These are phyloP conservation scores for Poecilia picta DNA, from an alignment of 2,797 vertebrate species.

Conservation along the genomic window DNA sequence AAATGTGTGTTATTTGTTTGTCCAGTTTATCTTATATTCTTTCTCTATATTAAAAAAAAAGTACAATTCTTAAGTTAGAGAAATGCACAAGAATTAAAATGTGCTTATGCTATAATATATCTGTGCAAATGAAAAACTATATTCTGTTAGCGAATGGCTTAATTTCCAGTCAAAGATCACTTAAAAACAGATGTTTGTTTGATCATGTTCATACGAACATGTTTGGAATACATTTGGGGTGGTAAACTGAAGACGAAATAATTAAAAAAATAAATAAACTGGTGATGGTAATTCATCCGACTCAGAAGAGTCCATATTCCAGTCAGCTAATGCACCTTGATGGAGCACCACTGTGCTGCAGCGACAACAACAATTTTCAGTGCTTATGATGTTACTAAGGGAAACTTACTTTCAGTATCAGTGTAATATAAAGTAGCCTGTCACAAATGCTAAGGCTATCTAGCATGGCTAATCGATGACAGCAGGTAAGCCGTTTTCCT, in stretches of 20 bases:
- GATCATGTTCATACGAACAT: not conserved
- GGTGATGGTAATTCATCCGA: not conserved
- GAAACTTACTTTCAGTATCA: not conserved
- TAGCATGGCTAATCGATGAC: too few species aligned
- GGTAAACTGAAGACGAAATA: not conserved
- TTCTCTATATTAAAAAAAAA: too few species aligned
- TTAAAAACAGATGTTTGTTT: not conserved
- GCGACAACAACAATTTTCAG: not conserved
- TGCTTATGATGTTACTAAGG: not conserved
- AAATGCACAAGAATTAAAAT: too few species aligned
- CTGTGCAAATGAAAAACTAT: too few species aligned
- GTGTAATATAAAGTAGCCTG: not conserved
- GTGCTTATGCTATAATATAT: too few species aligned
- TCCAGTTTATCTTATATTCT: too few species aligned
- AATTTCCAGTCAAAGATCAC: constrained; percentile 21
- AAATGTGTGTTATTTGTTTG: too few species aligned
- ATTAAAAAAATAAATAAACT: not conserved
- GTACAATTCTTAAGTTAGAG: too few species aligned
- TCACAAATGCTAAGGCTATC: too few species aligned
- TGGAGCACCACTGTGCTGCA: not conserved
- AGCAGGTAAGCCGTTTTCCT: too few species aligned
- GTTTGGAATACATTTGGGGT: not conserved
- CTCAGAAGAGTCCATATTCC: not conserved
- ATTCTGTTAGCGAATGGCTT: constrained; percentile 3
- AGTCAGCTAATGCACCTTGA: not conserved